Base-by-base conservation (phyloP, 1,140 invertebrate genomes). In the Rhopalosiphum padi region DNA sequence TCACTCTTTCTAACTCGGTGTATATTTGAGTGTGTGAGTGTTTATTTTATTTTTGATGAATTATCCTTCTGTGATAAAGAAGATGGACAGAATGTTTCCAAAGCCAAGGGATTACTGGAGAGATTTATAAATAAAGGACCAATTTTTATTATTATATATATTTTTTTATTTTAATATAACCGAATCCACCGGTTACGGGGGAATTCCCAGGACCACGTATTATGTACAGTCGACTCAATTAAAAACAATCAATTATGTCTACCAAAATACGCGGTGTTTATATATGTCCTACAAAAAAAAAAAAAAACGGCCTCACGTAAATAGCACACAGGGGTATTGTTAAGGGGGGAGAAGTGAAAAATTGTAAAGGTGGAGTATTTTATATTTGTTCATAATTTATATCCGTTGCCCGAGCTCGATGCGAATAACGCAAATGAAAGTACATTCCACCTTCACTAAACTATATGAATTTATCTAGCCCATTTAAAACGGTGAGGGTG, bases 181-280 rank as follows among this genome's bases (percentile, higher is more conserved):
- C 22, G 9, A 83, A 82, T 82, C 35, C 35, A 83, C 25, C 68
- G n/a, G 60, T 91, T 55, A 60, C 53, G 23, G 7, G 7, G 9
- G 51, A 46, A 77, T 48, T 91, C 90, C 55, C 90, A 43, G 37
- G 23, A 25, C 60, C 18, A 25, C 46, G 8, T 55, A 46, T n/a
- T 68, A 46, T 46, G 41, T 48, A 83, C 77, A 92, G 35, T 92
- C 91, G 46, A 41, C 82, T 93, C 91, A 55, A 85, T 85, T 93
- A 85, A 93, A 93, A 93, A 93, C 77, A 93, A 93, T 86, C 77
- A 93, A 93, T 93, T 93, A 93, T 55, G 48, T 51, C 41, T 85
- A 77, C 91, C 82, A 25, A 93, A 93, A 77, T 77, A 77, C 30
- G 30, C n/a, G 60, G 60, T 48, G 68, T 83, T 92, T 83, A 83